These are phyloP conservation scores for Urocynchramus pylzowi DNA, from an alignment of 2,113 vertebrate genomes.

Conservation along the genomic window DNA sequence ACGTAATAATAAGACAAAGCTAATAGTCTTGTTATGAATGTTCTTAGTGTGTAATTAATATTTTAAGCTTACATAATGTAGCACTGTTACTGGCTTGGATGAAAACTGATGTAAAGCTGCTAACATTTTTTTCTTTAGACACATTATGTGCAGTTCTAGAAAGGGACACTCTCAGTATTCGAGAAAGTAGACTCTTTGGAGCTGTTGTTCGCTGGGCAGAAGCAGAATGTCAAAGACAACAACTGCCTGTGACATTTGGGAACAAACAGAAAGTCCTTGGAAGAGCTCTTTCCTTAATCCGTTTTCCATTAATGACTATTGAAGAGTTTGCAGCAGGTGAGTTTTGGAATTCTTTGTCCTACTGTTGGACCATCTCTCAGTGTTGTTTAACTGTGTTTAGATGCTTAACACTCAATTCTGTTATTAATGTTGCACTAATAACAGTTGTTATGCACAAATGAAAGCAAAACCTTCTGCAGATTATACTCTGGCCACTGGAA, in stretches of 20 bases:
- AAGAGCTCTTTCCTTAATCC: slow-evolving; percentile 89
- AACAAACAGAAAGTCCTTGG: slow-evolving; percentile 94
- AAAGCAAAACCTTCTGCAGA: not conserved
- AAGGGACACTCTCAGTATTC: slow-evolving; percentile 91
- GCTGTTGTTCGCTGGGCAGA: slow-evolving; percentile 94
- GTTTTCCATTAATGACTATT: slow-evolving; percentile 93
- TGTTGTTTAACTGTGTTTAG: not conserved
- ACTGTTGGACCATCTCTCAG: not conserved
- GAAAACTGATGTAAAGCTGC: not conserved
- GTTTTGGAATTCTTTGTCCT: not conserved
- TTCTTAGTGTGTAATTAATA: not conserved
- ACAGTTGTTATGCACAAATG: not conserved
- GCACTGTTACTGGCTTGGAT: not conserved
- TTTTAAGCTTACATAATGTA: not conserved
- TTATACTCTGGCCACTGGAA: not conserved
- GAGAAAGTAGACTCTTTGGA: slow-evolving; percentile 89
- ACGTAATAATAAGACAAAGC: not conserved
- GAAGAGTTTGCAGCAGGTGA: slow-evolving; percentile 94
- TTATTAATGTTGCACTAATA: not conserved
- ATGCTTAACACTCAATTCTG: not conserved
- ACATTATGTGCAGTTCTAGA: slow-evolving; percentile 90
- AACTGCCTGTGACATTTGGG: slow-evolving; percentile 82
- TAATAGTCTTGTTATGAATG: not conserved
- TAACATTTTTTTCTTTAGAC: slow-evolving; percentile 69
- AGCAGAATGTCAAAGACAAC: slow-evolving; percentile 92